Evolutionary conservation across 2,113 vertebrate species (phyloP).

Genomic region (Miniopterus natalensis): DNA sequence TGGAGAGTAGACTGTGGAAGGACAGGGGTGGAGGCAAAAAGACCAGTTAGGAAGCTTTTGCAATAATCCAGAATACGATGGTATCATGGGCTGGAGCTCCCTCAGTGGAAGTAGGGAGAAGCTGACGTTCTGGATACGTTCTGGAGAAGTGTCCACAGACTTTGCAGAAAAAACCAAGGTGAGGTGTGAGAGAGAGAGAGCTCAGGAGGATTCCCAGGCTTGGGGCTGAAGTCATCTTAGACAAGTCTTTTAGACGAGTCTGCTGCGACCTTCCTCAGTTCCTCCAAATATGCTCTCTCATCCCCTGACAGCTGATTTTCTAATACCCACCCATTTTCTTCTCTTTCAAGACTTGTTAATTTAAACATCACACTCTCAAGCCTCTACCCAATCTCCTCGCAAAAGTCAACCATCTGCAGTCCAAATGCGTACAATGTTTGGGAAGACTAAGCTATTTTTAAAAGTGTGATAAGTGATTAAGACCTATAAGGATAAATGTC

Average conservation of each 20-base stretch:
- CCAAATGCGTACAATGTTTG: neutral
- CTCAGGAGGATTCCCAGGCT: too few species aligned
- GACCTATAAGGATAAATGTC: neutral
- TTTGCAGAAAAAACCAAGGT: neutral
- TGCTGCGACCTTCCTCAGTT: neutral
- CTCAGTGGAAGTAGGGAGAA: neutral
- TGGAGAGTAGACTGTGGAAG: neutral
- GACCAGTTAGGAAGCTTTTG: neutral
- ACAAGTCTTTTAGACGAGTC: neutral
- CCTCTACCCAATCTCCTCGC: neutral
- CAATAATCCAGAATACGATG: neutral
- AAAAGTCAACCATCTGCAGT: neutral
- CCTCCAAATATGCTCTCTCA: neutral
- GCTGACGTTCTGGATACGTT: rapidly evolving
- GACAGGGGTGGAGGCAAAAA: neutral
- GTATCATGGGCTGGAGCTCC: neutral
- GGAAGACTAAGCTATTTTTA: neutral
- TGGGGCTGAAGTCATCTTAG: neutral
- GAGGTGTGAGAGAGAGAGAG: neutral
- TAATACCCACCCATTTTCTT: neutral
- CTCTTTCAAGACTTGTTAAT: neutral
- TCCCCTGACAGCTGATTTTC: neutral
- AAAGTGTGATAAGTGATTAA: neutral
- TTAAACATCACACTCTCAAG: neutral
- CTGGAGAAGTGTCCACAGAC: neutral